A percentile compares a stretch with the other conserved stretches of the same genome.
phyloP scores from a whole-genome alignment of 2,797 vertebrate genomes.

The Astyanax mexicanus region DNA sequence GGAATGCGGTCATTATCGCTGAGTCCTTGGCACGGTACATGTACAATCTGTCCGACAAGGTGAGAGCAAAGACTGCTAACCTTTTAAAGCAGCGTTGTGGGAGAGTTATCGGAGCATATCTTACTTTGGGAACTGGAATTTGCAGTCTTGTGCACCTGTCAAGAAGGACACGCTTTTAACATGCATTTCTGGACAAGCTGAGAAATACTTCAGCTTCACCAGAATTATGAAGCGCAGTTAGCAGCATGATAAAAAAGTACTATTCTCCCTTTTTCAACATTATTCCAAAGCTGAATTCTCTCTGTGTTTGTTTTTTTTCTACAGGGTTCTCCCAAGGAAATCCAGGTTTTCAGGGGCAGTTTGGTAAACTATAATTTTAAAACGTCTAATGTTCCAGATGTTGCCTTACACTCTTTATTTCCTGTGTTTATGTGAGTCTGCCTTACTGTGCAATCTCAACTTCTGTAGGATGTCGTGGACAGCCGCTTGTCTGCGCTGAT shows the following conservation, averaged over 20 bases:
- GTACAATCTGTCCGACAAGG: constrained; percentile 83
- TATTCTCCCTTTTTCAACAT: too few species aligned
- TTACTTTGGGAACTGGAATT: too few species aligned
- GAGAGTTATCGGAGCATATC: too few species aligned
- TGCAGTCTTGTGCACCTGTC: too few species aligned
- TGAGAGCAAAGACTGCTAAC: constrained; percentile 51
- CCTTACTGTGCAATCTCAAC: constrained; percentile 58
- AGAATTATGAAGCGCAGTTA: too few species aligned
- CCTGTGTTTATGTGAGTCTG: constrained; percentile 54
- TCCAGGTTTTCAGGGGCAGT: constrained; percentile 79
- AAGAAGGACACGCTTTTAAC: too few species aligned
- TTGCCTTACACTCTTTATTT: neutral
- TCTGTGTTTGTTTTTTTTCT: constrained; percentile 35
- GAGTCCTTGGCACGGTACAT: constrained; percentile 80
- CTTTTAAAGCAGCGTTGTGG: too few species aligned
- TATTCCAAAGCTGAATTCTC: too few species aligned
- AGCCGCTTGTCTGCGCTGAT: constrained; percentile 75
- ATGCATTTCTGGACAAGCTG: too few species aligned
- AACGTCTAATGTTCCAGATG: neutral
- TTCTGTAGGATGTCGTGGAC: constrained; percentile 77
- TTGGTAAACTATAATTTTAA: constrained; percentile 72
- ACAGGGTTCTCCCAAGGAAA: constrained; percentile 78
- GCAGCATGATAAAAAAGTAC: too few species aligned
- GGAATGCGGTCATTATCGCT: constrained; percentile 79
- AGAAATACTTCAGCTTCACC: too few species aligned